Conservation (phyloP, 2,888 invertebrate species). For the Pherbina coryleti region DNA sequence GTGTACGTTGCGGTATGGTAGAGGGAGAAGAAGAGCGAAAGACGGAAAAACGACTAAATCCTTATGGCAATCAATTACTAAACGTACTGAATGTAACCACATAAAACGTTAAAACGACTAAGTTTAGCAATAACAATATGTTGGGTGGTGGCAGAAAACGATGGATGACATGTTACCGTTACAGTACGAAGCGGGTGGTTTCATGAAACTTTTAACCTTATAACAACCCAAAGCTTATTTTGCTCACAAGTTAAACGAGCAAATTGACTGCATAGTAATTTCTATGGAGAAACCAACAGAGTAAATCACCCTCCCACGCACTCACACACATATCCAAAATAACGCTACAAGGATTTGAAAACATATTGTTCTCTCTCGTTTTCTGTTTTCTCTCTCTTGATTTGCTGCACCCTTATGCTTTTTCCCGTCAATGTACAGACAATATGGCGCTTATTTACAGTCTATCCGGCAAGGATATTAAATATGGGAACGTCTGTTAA, state of each 20-base stretch:
- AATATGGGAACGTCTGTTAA: neutral
- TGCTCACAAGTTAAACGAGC: conserved; percentile 60
- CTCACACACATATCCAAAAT: neutral
- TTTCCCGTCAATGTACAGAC: neutral
- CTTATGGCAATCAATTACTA: conserved; percentile 51
- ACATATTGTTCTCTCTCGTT: neutral
- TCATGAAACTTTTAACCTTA: conserved; percentile 56
- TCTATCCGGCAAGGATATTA: neutral
- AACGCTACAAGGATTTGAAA: too few species aligned
- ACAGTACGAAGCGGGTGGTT: too few species aligned
- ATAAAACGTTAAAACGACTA: conserved; percentile 59
- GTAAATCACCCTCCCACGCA: neutral
- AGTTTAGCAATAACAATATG: conserved; percentile 39
- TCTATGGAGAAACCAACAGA: neutral
- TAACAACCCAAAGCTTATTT: conserved; percentile 60
- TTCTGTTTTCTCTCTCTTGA: neutral
- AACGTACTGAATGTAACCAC: conserved; percentile 60
- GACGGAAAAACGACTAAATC: neutral
- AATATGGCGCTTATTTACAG: conserved; percentile 1
- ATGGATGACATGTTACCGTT: neutral
- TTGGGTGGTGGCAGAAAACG: neutral
- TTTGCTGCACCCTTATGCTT: neutral
- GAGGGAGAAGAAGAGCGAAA: neutral
- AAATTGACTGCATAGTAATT: conserved; percentile 56
- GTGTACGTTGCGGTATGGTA: neutral